A percentile compares a stretch with the other conserved stretches of the same genome.
Conservation (phyloP, 2,113 vertebrate genomes). For the Pyxicephalus adspersus region DNA sequence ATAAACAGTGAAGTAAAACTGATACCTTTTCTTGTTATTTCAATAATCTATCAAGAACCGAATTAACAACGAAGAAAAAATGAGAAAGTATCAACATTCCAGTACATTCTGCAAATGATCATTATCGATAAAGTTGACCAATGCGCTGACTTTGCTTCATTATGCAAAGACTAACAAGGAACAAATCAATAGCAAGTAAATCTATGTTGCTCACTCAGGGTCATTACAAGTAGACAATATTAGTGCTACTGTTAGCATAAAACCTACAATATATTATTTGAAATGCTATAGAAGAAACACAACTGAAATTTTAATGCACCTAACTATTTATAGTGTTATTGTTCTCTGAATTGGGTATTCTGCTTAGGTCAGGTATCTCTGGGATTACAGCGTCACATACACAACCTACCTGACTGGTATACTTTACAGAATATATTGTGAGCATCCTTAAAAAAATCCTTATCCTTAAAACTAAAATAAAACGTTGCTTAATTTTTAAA, state of each 20-base stretch:
- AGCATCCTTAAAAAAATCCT: no score
- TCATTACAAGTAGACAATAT: constrained; percentile 6
- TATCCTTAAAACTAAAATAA: no score
- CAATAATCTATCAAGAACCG: background rate
- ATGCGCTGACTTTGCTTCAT: constrained; percentile 21
- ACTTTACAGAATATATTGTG: no score
- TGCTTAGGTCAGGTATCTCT: no score
- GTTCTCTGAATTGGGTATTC: no score
- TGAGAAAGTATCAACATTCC: background rate
- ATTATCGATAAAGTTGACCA: constrained; percentile 1
- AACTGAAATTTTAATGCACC: background rate
- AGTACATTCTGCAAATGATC: constrained; percentile 8
- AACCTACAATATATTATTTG: background rate
- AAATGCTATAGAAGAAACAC: background rate
- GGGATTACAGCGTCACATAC: no score
- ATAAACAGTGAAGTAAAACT: no score
- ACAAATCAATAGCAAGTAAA: constrained; percentile 30
- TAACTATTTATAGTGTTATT: no score
- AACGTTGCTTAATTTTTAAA: no score
- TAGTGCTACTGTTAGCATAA: constrained; percentile 4
- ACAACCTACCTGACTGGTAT: no score
- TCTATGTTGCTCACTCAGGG: background rate
- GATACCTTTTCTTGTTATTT: no score
- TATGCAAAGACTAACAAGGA: constrained; percentile 35
- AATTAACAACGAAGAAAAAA: constrained; percentile 5